Conservation (phyloP, 1,140 invertebrate genomes). For the Drosophila nannoptera region DNA sequence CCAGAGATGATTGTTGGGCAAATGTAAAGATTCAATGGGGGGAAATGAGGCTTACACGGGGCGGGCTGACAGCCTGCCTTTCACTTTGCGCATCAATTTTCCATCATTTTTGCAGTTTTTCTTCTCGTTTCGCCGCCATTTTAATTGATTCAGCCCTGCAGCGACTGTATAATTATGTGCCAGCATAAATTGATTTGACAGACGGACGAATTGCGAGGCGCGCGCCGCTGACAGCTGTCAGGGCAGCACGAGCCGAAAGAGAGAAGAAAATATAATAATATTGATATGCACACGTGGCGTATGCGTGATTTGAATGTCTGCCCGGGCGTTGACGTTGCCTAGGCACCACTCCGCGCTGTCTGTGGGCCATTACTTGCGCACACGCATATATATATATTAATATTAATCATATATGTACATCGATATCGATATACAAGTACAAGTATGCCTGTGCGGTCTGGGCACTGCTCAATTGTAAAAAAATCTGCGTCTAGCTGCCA, state of each 20-base stretch:
- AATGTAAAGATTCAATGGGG: conserved; percentile 43
- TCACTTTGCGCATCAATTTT: conserved; percentile 34
- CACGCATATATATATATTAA: no score
- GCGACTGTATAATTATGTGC: conserved; percentile 30
- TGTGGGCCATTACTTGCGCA: conserved; percentile 10
- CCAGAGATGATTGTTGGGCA: conserved; percentile 33
- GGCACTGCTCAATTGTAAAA: conserved; percentile 14
- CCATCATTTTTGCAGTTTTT: conserved; percentile 23
- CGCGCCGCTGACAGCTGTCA: conserved; percentile 47
- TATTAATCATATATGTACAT: no score
- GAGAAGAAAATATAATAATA: conserved; percentile 22
- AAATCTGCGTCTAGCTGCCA: neutral
- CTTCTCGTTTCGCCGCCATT: conserved; percentile 3
- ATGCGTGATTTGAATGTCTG: conserved; percentile 68
- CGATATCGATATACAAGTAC: neutral
- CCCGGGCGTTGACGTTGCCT: conserved; percentile 34
- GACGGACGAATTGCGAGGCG: conserved; percentile 12
- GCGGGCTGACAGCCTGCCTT: conserved; percentile 5
- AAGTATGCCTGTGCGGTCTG: neutral
- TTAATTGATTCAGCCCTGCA: conserved; percentile 38
- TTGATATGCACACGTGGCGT: conserved; percentile 61
- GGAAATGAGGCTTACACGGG: conserved; percentile 32
- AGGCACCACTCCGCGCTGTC: conserved; percentile 45
- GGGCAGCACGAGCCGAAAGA: conserved; percentile 16
- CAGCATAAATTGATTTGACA: conserved; percentile 28